Evolutionary conservation across 2,113 vertebrate species (phyloP), one percentile per base, ranked within the genome.

Genomic region (Baryphthengus martii): DNA sequence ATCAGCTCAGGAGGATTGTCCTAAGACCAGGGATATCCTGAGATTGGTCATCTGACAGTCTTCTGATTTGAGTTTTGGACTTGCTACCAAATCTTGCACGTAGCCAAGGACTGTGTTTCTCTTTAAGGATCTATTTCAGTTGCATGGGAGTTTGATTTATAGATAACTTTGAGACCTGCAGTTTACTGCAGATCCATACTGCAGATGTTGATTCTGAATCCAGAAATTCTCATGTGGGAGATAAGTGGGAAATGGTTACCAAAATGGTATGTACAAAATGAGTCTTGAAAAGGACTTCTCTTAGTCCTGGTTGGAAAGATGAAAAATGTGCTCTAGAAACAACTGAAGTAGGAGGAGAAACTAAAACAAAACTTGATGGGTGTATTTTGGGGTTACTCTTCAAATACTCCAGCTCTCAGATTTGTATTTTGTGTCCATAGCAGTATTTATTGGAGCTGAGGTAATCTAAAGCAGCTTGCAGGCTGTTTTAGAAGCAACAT

Each of bases 401-500:
- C 72, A 94, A 70, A 83, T 80, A 53, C 11, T 49, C 2, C 1
- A 87, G 11, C 44, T 68, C 24, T 83, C 21, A 37, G n/a, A 50
- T 86, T 89, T 92, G 70, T 82, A n/a, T 23, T 73, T 79, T 45
- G 21, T 86, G 52, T 88, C 94, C 0, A 0, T 72, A 81, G 42
- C 74, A 67, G 40, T 53, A 40, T 82, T 79, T 94, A 37, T 72
- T 96, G 66, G 42, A 90, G 47, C 61, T 63, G 56, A 77, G 65
- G 39, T 14, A 77, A 56, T 79, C 45, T 91, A 82, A 92, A 92
- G 55, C 82, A 93, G 58, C 82, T 94, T 94, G 82, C 71, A 90
- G 78, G 33, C 63, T 96, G 88, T 95, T 96, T 94, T 95, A 89
- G 75, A 80, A 96, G 80, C 67, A 94, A 20, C 33, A 73, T 50